Conservation (phyloP, 2,797 vertebrate species). For the Coracias cyanogaster region DNA sequence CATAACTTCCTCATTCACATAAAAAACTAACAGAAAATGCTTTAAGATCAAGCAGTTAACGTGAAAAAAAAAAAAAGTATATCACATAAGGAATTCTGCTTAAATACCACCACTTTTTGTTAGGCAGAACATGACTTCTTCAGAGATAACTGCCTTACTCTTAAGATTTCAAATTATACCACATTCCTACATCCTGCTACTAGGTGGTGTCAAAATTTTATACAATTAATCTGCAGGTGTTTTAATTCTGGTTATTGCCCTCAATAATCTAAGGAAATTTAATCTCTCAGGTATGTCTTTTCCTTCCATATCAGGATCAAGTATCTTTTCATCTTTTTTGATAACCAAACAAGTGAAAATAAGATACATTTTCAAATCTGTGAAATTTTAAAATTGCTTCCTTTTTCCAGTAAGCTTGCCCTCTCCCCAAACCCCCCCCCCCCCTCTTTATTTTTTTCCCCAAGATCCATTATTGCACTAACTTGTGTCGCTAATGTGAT, state of each 20-base stretch:
- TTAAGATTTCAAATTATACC: not conserved
- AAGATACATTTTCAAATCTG: not conserved
- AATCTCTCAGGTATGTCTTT: accelerated
- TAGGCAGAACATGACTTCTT: not conserved
- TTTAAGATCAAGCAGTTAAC: not conserved
- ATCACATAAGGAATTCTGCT: not conserved
- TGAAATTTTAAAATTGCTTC: not conserved
- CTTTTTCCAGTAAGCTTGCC: not conserved
- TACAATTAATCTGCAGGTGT: not conserved
- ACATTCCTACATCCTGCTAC: not conserved
- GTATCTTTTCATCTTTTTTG: not conserved
- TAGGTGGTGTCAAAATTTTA: not conserved
- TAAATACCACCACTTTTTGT: not conserved
- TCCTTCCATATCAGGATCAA: not conserved
- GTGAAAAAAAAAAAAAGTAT: not conserved
- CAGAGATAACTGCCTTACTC: not conserved
- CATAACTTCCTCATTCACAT: not conserved
- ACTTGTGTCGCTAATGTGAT: not conserved
- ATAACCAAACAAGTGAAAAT: not conserved
- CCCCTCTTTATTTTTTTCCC: accelerated
- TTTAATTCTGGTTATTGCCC: not conserved
- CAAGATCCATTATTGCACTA: not conserved
- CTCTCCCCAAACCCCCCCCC: accelerated
- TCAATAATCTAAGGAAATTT: not conserved
- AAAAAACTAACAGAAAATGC: not conserved